These are phyloP conservation scores for Nicator chloris DNA, from an alignment of 2,113 vertebrate genomes.

Conservation along the genomic window DNA sequence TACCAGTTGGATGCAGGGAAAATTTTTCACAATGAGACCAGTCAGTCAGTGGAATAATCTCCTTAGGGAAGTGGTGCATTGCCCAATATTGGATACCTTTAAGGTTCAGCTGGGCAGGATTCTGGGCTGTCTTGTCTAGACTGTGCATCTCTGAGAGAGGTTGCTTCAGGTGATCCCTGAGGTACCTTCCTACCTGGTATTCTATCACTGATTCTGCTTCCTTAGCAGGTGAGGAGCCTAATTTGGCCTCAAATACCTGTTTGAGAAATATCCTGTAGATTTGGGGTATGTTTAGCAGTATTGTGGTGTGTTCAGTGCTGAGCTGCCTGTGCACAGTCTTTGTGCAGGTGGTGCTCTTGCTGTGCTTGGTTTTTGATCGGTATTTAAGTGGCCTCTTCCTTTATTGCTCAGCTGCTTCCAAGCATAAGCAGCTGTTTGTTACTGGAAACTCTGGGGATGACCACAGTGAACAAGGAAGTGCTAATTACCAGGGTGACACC, in stretches of 20 bases:
- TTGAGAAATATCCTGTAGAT: neutral
- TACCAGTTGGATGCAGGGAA: neutral
- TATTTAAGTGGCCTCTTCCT: neutral
- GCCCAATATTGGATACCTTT: neutral
- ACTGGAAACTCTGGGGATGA: neutral
- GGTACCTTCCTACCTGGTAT: neutral
- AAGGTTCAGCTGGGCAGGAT: neutral
- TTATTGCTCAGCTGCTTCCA: neutral
- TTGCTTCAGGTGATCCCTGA: neutral
- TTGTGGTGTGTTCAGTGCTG: neutral
- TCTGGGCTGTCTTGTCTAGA: neutral
- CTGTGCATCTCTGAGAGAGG: neutral
- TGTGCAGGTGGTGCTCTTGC: neutral
- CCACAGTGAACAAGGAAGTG: neutral
- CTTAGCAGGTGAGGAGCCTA: neutral
- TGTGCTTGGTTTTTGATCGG: accelerated
- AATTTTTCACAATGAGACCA: neutral
- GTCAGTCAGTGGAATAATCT: neutral
- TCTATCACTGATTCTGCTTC: neutral
- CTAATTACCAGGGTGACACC: neutral
- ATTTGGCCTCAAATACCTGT: neutral
- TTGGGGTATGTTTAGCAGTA: neutral
- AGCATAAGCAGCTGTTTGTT: neutral
- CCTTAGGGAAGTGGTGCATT: neutral
- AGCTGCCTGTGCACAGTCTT: neutral